These are phyloP conservation scores for Sebastolobus altivelis DNA, from an alignment of 2,797 vertebrate genomes.

Conservation along the genomic window DNA sequence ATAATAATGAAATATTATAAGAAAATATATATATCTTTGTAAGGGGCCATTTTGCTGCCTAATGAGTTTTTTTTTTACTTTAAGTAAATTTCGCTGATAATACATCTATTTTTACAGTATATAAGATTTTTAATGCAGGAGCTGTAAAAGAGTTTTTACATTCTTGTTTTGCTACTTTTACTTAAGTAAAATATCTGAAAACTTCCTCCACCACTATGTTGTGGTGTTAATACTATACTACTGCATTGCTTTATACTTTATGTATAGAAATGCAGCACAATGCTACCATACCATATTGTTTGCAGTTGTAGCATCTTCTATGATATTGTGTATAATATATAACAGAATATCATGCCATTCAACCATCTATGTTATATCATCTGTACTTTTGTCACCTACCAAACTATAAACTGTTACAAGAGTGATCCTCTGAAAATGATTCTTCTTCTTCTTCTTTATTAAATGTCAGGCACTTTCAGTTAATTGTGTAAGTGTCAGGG, in stretches of 20 bases:
- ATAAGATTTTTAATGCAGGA: too few relatives aligned
- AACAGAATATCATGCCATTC: not conserved
- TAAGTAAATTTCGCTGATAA: too few relatives aligned
- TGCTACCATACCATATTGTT: not conserved
- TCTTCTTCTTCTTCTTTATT: not conserved
- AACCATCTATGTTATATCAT: not conserved
- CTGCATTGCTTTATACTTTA: not conserved
- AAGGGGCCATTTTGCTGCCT: too few relatives aligned
- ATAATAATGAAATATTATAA: too few relatives aligned
- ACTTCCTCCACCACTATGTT: not conserved
- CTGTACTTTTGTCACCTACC: not conserved
- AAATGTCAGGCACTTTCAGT: not conserved
- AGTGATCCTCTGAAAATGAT: not conserved
- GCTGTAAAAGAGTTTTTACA: too few relatives aligned
- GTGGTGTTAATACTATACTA: not conserved
- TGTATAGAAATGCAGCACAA: not conserved
- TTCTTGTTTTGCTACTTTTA: too few relatives aligned
- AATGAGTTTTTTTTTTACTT: too few relatives aligned
- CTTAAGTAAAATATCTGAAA: too few relatives aligned
- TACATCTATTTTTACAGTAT: too few relatives aligned
- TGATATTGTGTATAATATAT: not conserved
- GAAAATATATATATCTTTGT: too few relatives aligned
- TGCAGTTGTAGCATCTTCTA: not conserved
- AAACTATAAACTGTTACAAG: not conserved
- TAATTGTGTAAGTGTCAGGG: not conserved